Conservation (phyloP, 1,140 invertebrate genomes). For the Himalopsyche phryganea region DNA sequence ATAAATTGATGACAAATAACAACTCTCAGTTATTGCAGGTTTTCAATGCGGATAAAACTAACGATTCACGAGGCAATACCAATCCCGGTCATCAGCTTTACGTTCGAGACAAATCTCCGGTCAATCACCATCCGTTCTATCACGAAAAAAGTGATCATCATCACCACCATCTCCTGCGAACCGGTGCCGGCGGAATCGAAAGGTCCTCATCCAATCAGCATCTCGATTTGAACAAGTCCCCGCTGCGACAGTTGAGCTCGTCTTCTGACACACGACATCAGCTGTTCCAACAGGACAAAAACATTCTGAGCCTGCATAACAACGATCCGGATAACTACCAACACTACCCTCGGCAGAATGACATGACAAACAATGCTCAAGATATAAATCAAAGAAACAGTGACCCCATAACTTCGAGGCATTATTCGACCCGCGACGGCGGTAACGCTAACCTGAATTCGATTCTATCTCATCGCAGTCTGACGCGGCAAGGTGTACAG, state of each 20-base stretch:
- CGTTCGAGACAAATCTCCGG: conserved; percentile 26
- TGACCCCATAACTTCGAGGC: conserved; percentile 26
- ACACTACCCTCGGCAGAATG: background rate
- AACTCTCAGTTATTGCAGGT: background rate
- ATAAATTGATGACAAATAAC: too few relatives aligned
- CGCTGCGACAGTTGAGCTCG: conserved; percentile 10
- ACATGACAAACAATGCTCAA: conserved; percentile 1
- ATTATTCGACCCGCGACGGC: conserved; percentile 9
- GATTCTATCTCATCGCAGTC: background rate
- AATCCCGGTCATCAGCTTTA: conserved; percentile 11
- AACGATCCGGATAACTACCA: conserved; percentile 9
- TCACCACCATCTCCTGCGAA: conserved; percentile 10
- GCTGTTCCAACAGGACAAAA: conserved; percentile 19
- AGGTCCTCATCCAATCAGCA: conserved; percentile 28
- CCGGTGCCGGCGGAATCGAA: conserved; percentile 7
- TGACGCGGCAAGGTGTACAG: background rate
- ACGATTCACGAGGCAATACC: background rate
- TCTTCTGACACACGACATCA: conserved; percentile 1
- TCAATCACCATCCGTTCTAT: conserved; percentile 20
- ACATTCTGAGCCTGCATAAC: conserved; percentile 14
- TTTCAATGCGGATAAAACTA: conserved; percentile 12
- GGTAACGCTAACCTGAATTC: too few relatives aligned
- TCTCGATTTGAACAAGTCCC: conserved; percentile 24
- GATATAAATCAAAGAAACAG: conserved; percentile 21
- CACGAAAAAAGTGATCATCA: conserved; percentile 21